These are phyloP conservation scores for Echeneis naucrates DNA, from an alignment of 2,797 vertebrate species.

Conservation along the genomic window DNA sequence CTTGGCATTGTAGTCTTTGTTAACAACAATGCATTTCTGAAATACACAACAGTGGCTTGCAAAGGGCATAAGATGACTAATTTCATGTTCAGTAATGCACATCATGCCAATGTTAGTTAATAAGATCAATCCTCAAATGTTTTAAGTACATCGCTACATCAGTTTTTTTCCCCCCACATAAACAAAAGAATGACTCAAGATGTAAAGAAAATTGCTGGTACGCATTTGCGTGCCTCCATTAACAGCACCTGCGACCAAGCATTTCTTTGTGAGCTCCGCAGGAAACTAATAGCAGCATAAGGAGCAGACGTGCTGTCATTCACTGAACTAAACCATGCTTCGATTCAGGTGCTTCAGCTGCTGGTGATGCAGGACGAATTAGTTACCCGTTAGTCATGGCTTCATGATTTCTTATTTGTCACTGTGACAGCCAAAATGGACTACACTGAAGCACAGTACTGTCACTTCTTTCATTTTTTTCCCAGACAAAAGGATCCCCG, in stretches of 20 bases:
- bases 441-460: constrained; percentile 17
- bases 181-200: background rate
- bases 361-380: constrained; percentile 16
- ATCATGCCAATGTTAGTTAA: background rate
- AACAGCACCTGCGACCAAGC: constrained; percentile 1
- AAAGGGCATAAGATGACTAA: background rate
- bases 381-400: constrained; percentile 23
- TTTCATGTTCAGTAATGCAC: background rate
- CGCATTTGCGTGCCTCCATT: constrained; percentile 3
- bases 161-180: background rate
- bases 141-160: background rate
- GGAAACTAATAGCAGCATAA: constrained; percentile 20
- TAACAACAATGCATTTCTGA: background rate
- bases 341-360: constrained; percentile 43
- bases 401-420: constrained; percentile 31
- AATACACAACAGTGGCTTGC: background rate
- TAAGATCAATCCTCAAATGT: background rate
- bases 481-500: constrained; percentile 3
- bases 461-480: constrained; percentile 10
- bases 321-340: constrained; percentile 36
- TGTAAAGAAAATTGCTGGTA: background rate
- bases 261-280: constrained; percentile 14
- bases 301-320: constrained; percentile 26
- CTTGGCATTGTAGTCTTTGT: background rate
- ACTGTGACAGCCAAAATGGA: constrained; percentile 22